Evolutionary conservation across 2,888 invertebrate genomes (phyloP).

Genomic region (Ctenicera cuprea): DNA sequence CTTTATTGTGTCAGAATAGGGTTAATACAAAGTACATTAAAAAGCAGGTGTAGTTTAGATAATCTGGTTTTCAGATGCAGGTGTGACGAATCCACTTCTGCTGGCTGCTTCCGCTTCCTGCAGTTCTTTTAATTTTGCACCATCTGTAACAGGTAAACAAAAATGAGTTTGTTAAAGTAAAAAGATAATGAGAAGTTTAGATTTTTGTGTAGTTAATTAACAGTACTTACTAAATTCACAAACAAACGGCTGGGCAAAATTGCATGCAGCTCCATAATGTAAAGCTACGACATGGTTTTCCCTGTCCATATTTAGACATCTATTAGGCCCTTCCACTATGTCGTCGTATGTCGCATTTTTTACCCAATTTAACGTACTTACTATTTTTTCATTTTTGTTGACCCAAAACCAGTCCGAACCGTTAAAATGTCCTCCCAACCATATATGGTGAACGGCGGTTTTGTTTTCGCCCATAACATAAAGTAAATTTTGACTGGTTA

Average conservation of each 20-base stretch:
- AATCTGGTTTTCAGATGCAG: too few relatives aligned
- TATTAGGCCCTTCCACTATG: not conserved
- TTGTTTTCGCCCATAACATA: conserved; percentile 47
- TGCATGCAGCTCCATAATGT: conserved; percentile 69
- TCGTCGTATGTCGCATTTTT: conserved; percentile 18
- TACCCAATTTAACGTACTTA: conserved; percentile 11
- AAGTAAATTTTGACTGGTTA: conserved; percentile 7
- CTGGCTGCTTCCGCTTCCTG: not conserved
- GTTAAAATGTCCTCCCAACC: conserved; percentile 41
- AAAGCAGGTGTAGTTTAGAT: too few relatives aligned
- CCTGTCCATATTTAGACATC: conserved; percentile 71
- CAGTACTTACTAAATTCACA: conserved; percentile 11
- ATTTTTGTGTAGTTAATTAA: too few relatives aligned
- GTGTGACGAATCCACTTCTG: too few relatives aligned
- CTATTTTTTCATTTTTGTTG: not conserved
- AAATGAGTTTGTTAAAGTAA: not conserved
- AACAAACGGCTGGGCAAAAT: not conserved
- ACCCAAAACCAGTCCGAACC: conserved; percentile 5
- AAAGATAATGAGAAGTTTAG: not conserved
- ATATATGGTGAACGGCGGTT: conserved; percentile 39
- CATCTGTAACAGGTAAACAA: not conserved
- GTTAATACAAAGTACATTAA: too few relatives aligned
- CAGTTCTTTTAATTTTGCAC: not conserved
- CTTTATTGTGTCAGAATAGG: too few relatives aligned
- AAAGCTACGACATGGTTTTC: conserved; percentile 73